These are phyloP conservation scores for Crossoptilon crossoptilon DNA, from an alignment of 2,797 vertebrate genomes.

Conservation along the genomic window DNA sequence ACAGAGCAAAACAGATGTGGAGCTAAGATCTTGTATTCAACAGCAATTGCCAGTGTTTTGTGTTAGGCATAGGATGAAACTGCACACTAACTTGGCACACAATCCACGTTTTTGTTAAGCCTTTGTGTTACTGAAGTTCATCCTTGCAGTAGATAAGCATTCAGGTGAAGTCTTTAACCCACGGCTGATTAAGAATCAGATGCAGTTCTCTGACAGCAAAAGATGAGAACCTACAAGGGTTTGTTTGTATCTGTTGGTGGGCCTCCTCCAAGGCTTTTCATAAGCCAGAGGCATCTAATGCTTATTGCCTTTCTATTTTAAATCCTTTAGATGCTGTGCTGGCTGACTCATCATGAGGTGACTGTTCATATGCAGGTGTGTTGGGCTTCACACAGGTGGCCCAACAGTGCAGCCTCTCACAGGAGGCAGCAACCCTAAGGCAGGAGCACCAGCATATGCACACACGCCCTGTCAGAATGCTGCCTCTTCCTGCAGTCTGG, in stretches of 20 bases:
- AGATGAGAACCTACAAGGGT: neutral
- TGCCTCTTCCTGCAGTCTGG: neutral
- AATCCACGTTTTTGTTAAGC: neutral
- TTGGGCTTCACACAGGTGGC: neutral
- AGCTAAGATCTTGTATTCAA: neutral
- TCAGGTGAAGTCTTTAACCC: neutral
- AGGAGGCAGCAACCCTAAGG: accelerated
- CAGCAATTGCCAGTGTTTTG: neutral
- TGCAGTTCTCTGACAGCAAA: neutral
- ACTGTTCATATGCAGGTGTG: neutral
- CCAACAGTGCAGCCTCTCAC: neutral
- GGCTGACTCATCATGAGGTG: neutral
- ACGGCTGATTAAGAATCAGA: neutral
- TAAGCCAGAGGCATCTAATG: neutral
- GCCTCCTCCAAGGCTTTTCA: neutral
- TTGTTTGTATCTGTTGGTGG: neutral
- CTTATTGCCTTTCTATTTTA: neutral
- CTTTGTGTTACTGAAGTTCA: neutral
- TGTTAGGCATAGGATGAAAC: neutral
- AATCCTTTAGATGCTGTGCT: neutral
- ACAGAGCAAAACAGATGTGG: neutral
- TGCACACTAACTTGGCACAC: neutral
- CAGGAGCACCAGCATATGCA: neutral
- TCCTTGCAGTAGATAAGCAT: neutral
- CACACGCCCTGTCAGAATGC: too few species aligned